phyloP scores from a whole-genome alignment of 2,888 invertebrate genomes.

The Eristalis intricaria region DNA sequence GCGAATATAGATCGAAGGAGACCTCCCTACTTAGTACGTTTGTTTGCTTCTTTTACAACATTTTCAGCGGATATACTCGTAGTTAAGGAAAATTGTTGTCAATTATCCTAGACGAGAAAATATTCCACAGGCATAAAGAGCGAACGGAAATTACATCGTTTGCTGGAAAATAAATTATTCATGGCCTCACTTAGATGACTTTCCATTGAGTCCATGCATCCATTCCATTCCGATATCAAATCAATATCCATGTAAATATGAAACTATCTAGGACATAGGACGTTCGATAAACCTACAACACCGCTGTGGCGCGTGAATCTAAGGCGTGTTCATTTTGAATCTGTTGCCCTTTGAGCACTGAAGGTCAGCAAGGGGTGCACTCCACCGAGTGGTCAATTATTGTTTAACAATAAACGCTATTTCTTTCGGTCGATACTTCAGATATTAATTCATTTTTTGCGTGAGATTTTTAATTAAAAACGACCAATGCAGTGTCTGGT shows the following conservation, averaged over 20 bases:
- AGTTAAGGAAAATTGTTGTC: not conserved
- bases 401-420: slow-evolving; percentile 8
- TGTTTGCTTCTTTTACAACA: not conserved
- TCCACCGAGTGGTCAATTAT: slow-evolving; percentile 27
- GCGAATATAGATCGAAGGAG: not conserved
- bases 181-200: not conserved
- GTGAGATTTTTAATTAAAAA: slow-evolving; percentile 40
- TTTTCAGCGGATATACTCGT: not conserved
- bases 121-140: not conserved
- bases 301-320: not conserved
- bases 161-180: slow-evolving; percentile 20
- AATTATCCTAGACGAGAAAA: slow-evolving; percentile 13
- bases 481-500: slow-evolving; percentile 9
- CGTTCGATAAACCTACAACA: not conserved
- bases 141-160: not conserved
- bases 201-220: not conserved
- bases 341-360: not conserved
- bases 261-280: not conserved
- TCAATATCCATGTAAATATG: not conserved
- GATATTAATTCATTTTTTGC: slow-evolving; percentile 38
- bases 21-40: not conserved
- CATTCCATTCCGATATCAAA: not conserved
- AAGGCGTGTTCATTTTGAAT: not conserved
- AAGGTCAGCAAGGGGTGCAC: slow-evolving; percentile 22
- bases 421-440: slow-evolving; percentile 10